phyloP scores from a whole-genome alignment of 2,888 invertebrate species.

The Cantharis rustica region DNA sequence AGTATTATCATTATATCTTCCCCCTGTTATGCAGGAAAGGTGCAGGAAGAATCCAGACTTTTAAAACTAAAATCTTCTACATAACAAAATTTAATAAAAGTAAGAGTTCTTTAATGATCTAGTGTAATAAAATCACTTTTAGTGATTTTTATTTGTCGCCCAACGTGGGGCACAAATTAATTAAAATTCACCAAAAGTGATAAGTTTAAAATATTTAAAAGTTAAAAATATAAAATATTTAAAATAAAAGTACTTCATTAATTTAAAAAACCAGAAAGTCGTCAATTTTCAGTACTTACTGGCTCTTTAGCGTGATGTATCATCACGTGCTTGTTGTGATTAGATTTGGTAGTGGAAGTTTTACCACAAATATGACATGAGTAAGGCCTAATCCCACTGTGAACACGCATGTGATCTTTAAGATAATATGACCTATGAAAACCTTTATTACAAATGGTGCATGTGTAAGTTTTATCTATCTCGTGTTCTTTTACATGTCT shows the following conservation, averaged over 20 bases:
- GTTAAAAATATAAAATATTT: neutral
- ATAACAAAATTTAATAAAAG: neutral
- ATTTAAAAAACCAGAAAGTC: neutral
- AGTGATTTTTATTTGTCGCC: neutral
- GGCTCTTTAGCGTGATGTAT: constrained; percentile 89
- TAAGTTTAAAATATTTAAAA: neutral
- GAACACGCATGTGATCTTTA: constrained; percentile 85
- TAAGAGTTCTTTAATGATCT: neutral
- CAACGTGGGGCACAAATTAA: neutral
- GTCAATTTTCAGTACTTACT: constrained; percentile 79
- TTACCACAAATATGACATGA: constrained; percentile 89
- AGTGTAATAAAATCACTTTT: neutral
- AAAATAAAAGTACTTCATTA: neutral
- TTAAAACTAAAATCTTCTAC: neutral
- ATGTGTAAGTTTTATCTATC: constrained; percentile 58
- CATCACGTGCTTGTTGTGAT: constrained; percentile 88
- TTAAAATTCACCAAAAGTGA: neutral
- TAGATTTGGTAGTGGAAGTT: constrained; percentile 86
- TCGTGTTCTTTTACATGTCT: constrained; percentile 86
- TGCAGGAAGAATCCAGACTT: neutral
- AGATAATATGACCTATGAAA: constrained; percentile 88
- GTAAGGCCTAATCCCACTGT: constrained; percentile 80
- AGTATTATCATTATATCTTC: neutral
- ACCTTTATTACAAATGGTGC: constrained; percentile 76
- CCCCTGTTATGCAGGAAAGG: neutral